A percentile compares a stretch with the other conserved stretches of the same genome.
phyloP scores from a whole-genome alignment of 2,113 vertebrate genomes.

The Xenopus laevis region DNA sequence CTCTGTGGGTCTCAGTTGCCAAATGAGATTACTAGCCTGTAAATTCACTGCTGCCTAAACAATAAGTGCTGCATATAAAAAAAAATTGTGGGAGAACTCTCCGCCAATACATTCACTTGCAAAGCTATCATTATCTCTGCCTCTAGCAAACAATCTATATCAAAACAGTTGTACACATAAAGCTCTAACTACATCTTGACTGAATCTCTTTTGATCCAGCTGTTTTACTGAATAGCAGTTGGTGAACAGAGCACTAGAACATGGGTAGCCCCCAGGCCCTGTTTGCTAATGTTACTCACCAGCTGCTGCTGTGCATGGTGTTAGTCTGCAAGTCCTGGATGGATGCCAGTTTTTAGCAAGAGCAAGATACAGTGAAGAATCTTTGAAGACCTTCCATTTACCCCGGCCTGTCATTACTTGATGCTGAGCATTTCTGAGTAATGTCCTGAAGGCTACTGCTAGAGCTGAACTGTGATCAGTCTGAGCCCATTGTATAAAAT shows the following conservation, averaged over 20 bases:
- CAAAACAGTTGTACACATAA: conserved; percentile 57
- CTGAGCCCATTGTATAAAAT: conserved; percentile 25
- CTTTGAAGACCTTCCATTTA: conserved; percentile 50
- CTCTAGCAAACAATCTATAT: conserved; percentile 58
- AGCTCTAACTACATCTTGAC: conserved; percentile 51
- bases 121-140: conserved; percentile 59
- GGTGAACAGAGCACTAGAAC: conserved; percentile 50
- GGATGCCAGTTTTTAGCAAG: conserved; percentile 43
- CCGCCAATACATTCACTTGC: conserved; percentile 48
- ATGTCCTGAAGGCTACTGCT: conserved; percentile 35
- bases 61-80: conserved; percentile 25
- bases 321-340: conserved; percentile 50
- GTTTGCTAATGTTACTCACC: conserved; percentile 60
- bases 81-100: conserved; percentile 45
- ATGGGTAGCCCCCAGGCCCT: conserved; percentile 49
- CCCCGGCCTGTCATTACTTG: conserved; percentile 46
- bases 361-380: conserved; percentile 46
- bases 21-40: conserved; percentile 29
- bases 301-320: conserved; percentile 56
- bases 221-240: conserved; percentile 61
- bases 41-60: conserved; percentile 30
- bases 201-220: conserved; percentile 56
- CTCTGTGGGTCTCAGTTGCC: conserved; percentile 17
- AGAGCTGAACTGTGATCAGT: conserved; percentile 46
- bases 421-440: conserved; percentile 44